Conservation (phyloP, 2,113 vertebrate genomes). For the Misgurnus mizolepis region DNA sequence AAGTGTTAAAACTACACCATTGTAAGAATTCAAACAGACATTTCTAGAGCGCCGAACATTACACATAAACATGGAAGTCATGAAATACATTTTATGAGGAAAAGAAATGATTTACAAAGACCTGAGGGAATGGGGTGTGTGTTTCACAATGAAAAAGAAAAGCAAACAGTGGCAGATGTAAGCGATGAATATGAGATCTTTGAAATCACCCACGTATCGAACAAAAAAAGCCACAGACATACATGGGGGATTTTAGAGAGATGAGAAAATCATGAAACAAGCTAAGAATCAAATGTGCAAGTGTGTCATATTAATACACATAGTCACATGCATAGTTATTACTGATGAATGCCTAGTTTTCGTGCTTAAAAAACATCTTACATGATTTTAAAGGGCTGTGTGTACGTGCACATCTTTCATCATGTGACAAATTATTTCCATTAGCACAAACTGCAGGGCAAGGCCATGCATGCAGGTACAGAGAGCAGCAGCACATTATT, state of each 20-base stretch:
- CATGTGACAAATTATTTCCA: slow-evolving; percentile 5
- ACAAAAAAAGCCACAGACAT: background rate
- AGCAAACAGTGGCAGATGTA: slow-evolving; percentile 46
- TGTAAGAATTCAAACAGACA: background rate
- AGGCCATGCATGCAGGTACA: slow-evolving; percentile 38
- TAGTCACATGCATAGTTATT: too few relatives aligned
- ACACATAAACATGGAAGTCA: background rate
- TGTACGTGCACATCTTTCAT: slow-evolving; percentile 15
- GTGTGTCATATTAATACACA: background rate
- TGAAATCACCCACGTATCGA: background rate
- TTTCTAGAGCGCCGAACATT: background rate
- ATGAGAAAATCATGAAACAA: background rate
- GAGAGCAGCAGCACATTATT: background rate
- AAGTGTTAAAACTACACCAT: background rate
- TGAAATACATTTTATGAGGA: slow-evolving; percentile 15
- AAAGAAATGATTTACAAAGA: slow-evolving; percentile 4
- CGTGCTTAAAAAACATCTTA: background rate
- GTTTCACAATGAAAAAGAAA: slow-evolving; percentile 13
- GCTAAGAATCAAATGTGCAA: background rate
- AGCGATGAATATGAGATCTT: background rate
- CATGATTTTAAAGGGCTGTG: background rate
- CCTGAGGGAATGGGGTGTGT: slow-evolving; percentile 33
- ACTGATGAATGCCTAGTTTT: background rate
- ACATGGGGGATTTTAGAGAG: slow-evolving; percentile 1
- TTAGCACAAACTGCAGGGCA: slow-evolving; percentile 27